Base-by-base conservation (phyloP, 2,888 invertebrate genomes). In the Arctia plantaginis region DNA sequence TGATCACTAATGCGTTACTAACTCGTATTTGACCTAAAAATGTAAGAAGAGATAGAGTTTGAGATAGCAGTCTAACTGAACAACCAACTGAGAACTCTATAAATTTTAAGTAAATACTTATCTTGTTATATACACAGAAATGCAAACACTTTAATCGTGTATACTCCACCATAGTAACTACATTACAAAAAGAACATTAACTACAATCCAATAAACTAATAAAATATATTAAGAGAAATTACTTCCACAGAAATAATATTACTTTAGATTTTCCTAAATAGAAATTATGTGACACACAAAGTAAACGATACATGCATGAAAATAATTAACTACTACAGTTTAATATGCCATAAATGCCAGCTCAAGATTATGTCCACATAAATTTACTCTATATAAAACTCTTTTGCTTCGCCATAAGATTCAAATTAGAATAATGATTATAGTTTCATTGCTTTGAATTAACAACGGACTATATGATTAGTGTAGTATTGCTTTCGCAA, bases 401-500 rank as follows among this genome's bases (percentile, higher is more conserved):
- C 71, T 71, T 80, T 13, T 0, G 0, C 0, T 6, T 47, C 0
- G 27, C 0, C 15, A 65, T 75, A 79, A 73, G 59, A 44, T 71
- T 66, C n/a, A 74, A 70, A 77, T 64, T 72, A 3, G 15, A 39
- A 44, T 39, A 66, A 1, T n/a, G 4, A 70, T 4, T 75, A 76
- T 72, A 27, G 75, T 71, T 78, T 68, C 66, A 71, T 67, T 80
- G 66, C 75, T 80, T 76, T 75, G 39, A 59, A 72, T 30, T 75
- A 77, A 76, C 71, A 74, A 77, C 72, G 62, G 73, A 69, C 55
- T 78, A 68, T 66, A 59, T 76, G 75, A 77, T 77, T 77, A 69
- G 69, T 82, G 77, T 71, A 75, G 79, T 78, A 69, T 78, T 79
- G 75, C 82, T 83, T 84, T 81, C 79, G 76, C 77, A 72, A 77